These are phyloP conservation scores for Wasmannia auropunctata DNA, from an alignment of 1,140 invertebrate species.

Conservation along the genomic window DNA sequence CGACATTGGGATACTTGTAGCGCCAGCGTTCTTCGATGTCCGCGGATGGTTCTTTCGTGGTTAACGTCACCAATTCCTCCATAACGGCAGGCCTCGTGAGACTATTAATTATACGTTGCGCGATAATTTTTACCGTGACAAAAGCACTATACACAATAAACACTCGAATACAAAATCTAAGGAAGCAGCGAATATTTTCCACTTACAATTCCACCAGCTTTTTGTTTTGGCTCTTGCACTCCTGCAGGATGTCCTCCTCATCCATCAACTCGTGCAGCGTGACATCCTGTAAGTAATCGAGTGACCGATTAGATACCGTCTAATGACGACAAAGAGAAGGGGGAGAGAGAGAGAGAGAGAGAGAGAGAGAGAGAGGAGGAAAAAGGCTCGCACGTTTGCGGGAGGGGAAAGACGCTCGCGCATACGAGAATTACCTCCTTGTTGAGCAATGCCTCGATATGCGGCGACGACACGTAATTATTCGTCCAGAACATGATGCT, in stretches of 20 bases:
- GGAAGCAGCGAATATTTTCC: constrained; percentile 79
- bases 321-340: not conserved
- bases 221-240: constrained; percentile 97
- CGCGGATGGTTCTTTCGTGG: constrained; percentile 93
- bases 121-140: constrained; percentile 6
- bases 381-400: not conserved
- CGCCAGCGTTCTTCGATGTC: constrained; percentile 91
- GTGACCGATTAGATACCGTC: constrained; percentile 16
- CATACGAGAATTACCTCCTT: constrained; percentile 88
- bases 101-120: constrained; percentile 86
- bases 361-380: too few species aligned
- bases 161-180: not conserved
- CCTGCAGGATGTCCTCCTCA: constrained; percentile 97
- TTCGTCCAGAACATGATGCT: constrained; percentile 93
- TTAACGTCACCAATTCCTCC: constrained; percentile 93
- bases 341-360: not conserved
- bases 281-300: constrained; percentile 91
- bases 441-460: constrained; percentile 91
- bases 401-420: not conserved
- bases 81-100: constrained; percentile 93
- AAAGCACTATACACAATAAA: not conserved
- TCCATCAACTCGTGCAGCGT: constrained; percentile 96
- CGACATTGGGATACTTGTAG: constrained; percentile 96
- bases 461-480: constrained; percentile 89
- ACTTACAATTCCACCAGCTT: constrained; percentile 97